Conservation (phyloP, 2,888 invertebrate species). For the Ariolimax columbianus region DNA sequence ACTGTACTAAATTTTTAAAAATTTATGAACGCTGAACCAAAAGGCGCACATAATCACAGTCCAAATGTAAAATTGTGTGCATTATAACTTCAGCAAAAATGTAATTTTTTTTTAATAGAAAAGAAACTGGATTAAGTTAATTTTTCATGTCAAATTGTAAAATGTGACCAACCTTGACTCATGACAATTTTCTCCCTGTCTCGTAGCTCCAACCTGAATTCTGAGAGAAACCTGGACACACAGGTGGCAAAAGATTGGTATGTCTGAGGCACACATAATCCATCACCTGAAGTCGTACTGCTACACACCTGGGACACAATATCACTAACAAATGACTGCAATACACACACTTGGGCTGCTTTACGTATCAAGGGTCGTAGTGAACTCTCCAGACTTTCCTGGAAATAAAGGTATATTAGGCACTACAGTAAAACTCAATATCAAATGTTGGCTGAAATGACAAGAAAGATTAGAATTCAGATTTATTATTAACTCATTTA, state of each 20-base stretch:
- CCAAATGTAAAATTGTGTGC: too few species aligned
- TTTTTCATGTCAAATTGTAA: background rate
- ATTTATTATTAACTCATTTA: too few species aligned
- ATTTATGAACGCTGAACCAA: too few species aligned
- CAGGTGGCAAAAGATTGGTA: slow-evolving; percentile 73
- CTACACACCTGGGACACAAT: slow-evolving; percentile 51
- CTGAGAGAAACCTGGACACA: slow-evolving; percentile 66
- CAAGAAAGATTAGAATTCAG: too few species aligned
- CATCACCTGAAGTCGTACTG: background rate
- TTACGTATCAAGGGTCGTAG: slow-evolving; percentile 63
- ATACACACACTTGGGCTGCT: slow-evolving; percentile 64
- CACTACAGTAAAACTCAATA: too few species aligned
- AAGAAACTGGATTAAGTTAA: too few species aligned
- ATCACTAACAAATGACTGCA: slow-evolving; percentile 62
- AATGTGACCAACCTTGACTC: slow-evolving; percentile 65
- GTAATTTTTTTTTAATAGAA: too few species aligned
- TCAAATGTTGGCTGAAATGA: too few species aligned
- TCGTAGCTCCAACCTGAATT: slow-evolving; percentile 61
- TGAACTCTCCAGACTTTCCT: slow-evolving; percentile 62
- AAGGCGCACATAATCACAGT: too few species aligned
- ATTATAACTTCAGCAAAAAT: too few species aligned
- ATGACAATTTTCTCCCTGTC: slow-evolving; percentile 65
- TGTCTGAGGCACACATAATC: slow-evolving; percentile 59
- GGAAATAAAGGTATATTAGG: slow-evolving; percentile 32
- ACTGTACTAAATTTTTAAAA: too few species aligned